phyloP scores from a whole-genome alignment of 2,113 vertebrate species.

The Ciconia stormi region DNA sequence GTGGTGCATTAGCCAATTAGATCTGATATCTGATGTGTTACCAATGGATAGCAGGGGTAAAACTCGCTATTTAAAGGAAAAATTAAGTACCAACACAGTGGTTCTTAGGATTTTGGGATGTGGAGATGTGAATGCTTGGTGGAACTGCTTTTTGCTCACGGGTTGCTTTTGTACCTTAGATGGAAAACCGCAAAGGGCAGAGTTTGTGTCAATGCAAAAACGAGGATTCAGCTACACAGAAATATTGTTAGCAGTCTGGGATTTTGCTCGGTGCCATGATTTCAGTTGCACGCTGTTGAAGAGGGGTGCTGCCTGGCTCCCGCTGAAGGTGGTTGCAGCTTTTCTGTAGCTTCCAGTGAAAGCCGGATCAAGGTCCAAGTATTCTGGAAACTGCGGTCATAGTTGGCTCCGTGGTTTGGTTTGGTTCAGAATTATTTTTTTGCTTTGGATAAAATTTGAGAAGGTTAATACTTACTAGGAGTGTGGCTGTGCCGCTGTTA shows the following conservation, averaged over 20 bases:
- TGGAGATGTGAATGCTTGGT: neutral
- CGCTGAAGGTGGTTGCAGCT: neutral
- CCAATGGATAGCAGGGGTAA: neutral
- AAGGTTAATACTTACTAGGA: neutral
- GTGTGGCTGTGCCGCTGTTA: neutral
- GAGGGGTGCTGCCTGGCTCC: neutral
- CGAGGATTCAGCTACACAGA: neutral
- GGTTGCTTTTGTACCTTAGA: neutral
- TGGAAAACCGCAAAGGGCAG: neutral
- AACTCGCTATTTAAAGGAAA: neutral
- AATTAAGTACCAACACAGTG: neutral
- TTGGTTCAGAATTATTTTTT: neutral
- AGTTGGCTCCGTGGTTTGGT: neutral
- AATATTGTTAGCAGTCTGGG: neutral
- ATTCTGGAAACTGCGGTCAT: neutral
- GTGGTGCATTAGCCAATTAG: slow-evolving; percentile 3
- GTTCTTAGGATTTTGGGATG: neutral
- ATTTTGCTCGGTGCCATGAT: neutral
- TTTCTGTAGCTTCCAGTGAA: neutral
- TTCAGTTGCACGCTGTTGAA: neutral
- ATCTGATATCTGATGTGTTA: neutral
- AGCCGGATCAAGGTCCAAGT: neutral
- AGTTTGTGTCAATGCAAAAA: neutral
- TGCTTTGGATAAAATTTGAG: neutral
- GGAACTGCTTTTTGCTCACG: neutral